Evolutionary conservation across 2,888 invertebrate genomes (phyloP).

Genomic region (Clitarchus hookeri): DNA sequence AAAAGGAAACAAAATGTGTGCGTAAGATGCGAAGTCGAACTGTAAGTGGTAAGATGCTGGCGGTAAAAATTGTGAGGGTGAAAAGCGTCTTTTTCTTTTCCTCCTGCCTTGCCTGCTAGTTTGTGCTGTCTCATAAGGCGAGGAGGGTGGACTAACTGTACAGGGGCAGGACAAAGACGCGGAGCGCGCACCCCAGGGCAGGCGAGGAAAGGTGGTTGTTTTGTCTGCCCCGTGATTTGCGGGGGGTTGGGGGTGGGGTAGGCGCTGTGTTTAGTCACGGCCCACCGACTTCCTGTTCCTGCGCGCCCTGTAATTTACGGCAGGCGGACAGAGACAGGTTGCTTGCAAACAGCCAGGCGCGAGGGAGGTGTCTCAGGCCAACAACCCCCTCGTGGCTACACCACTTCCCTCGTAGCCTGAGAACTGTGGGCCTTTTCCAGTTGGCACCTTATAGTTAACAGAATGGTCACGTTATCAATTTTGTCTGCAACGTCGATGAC

Average conservation of each 20-base stretch:
- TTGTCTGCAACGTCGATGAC: too few species aligned
- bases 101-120: too few species aligned
- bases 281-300: constrained; percentile 1
- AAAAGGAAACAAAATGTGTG: too few species aligned
- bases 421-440: not conserved
- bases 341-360: not conserved
- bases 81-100: too few species aligned
- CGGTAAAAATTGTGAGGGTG: too few species aligned
- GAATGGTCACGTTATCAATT: too few species aligned
- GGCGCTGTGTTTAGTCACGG: not conserved
- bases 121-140: not conserved
- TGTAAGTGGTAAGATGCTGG: too few species aligned
- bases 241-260: not conserved
- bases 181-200: too few species aligned
- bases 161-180: not conserved
- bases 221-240: too few species aligned
- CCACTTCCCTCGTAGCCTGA: not conserved
- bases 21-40: too few species aligned
- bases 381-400: not conserved
- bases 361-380: not conserved
- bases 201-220: not conserved
- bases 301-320: not conserved
- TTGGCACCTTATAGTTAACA: too few species aligned
- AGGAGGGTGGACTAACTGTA: not conserved
- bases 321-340: not conserved